Evolutionary conservation across 2,888 invertebrate species (phyloP).

Genomic region (Leptopilina syphax): DNA sequence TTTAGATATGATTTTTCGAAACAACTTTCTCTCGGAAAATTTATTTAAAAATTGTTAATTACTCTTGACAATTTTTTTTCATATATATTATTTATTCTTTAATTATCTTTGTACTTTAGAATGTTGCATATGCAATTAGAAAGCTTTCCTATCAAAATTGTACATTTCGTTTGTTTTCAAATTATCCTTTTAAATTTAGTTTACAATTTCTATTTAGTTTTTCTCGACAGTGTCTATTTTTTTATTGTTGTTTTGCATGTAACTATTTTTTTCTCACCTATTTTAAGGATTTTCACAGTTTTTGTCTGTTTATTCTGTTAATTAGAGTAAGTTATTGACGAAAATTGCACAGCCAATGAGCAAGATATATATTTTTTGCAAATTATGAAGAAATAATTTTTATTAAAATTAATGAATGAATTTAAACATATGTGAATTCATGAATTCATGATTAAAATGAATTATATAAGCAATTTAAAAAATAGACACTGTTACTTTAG

Average conservation of each 20-base stretch:
- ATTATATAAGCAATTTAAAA: slow-evolving; percentile 43
- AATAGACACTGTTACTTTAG: slow-evolving; percentile 67
- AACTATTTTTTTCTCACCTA: background rate
- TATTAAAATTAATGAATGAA: no score
- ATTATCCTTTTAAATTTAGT: slow-evolving; percentile 41
- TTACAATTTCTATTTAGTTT: slow-evolving; percentile 47
- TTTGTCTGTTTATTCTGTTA: background rate
- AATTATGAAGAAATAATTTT: no score
- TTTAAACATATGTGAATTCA: no score
- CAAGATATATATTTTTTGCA: background rate
- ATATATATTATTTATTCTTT: no score
- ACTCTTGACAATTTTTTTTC: no score
- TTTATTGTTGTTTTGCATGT: slow-evolving; percentile 46
- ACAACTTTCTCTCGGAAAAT: background rate
- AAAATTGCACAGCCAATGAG: slow-evolving; percentile 37
- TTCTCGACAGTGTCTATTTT: slow-evolving; percentile 67
- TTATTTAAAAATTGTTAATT: no score
- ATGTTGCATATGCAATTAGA: background rate
- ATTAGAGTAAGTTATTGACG: slow-evolving; percentile 14
- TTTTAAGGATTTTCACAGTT: background rate
- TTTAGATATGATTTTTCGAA: background rate
- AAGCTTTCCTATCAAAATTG: slow-evolving; percentile 2
- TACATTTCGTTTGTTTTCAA: no score
- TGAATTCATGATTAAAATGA: background rate
- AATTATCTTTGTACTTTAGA: background rate